These are phyloP conservation scores for Drosophila trichaetosa DNA, from an alignment of 2,888 invertebrate genomes.

Conservation along the genomic window DNA sequence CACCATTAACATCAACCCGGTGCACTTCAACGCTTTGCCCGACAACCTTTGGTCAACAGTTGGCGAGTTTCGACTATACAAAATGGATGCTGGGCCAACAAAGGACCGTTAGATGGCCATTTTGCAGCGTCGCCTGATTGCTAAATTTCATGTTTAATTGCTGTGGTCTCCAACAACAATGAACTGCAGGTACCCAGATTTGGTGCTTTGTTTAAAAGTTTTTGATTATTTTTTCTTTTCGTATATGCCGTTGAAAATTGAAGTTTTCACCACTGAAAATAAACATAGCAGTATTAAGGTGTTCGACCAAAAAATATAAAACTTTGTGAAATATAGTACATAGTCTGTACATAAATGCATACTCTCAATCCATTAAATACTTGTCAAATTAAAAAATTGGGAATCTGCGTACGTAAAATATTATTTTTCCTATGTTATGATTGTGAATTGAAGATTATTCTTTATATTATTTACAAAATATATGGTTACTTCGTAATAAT, in stretches of 20 bases:
- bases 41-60: conserved; percentile 23
- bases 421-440: neutral
- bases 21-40: conserved; percentile 15
- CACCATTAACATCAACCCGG: conserved; percentile 28
- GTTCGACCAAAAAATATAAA: neutral
- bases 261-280: neutral
- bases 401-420: neutral
- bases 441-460: neutral
- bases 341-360: neutral
- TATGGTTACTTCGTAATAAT: neutral
- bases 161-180: conserved; percentile 13
- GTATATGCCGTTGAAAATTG: neutral
- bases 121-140: conserved; percentile 11
- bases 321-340: neutral
- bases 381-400: neutral
- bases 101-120: conserved; percentile 15
- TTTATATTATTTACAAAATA: neutral
- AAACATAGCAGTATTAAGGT: neutral
- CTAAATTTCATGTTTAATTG: conserved; percentile 17
- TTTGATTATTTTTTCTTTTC: neutral
- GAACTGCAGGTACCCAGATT: conserved; percentile 11
- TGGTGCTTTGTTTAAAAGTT: neutral
- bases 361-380: neutral
- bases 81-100: conserved; percentile 18
- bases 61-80: neutral